Evolutionary conservation across 2,888 invertebrate genomes (phyloP), one percentile per base, ranked within the genome.

Genomic region (Micoletzkya japonica): DNA sequence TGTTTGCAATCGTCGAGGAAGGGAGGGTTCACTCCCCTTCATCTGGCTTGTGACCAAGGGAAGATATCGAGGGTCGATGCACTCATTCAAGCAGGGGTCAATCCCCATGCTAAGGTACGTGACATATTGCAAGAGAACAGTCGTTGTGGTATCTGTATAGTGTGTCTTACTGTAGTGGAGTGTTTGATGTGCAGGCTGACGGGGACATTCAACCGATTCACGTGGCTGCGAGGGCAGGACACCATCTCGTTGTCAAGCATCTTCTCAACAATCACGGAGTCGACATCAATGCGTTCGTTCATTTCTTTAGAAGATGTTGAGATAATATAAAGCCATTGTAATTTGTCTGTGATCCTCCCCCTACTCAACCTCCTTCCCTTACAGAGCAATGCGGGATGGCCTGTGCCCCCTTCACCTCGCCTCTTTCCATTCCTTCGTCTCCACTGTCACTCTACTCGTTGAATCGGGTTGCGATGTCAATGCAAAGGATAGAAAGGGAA

Each of bases 1-100:
- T 44, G 44, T 14, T 6, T 66, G 28, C 24, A 36, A 20, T 37
- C 39, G 56, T 54, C 20, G 66, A 54, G 66, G 37, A 37, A 28
- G 32, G 68, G 68, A 6, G 68, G 68, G 32, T 68, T 68, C 36
- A 68, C 68, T 1, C 68, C 68, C 30, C 58, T 68, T 20, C 68
- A 68, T 49, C 44, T 68, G 7, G 68, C 68, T 1, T 68, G 68
- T 58, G 68, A 68, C 34, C 57, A 68, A 49, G 68, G 68, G 30
- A 30, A 58, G 2, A 68, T 68, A 7, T 44, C 44, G 36, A 30
- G 68, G 17, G 68, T 68, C 10, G 68, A 68, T n/a, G 56, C 68
- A 28, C 58, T 68, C 20, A 44, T 68, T 26, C 36, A 7, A 26
- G 34, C 26, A 50, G 68, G 68, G 39, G 68, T 58, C 34, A 58